Conservation (phyloP, 2,888 invertebrate species). For the Catotricha subobsoleta region DNA sequence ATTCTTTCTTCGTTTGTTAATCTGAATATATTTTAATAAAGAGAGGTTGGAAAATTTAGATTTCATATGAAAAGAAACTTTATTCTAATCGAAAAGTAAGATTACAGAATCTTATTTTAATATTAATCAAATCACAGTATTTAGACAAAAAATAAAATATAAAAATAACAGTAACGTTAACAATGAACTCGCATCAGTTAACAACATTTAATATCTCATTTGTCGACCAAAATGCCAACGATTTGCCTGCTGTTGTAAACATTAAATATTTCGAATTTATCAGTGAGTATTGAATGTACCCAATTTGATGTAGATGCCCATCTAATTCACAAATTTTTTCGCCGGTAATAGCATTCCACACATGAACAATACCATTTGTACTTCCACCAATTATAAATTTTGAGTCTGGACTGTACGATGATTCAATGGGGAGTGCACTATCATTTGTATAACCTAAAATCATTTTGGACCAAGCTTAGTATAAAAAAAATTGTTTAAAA, state of each 20-base stretch:
- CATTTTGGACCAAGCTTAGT: no score
- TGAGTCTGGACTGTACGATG: conserved; percentile 96
- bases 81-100: no score
- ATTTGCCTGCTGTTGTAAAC: conserved; percentile 96
- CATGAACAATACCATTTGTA: conserved; percentile 92
- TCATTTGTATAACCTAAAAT: conserved; percentile 68
- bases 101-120: no score
- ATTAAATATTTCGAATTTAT: conserved; percentile 99
- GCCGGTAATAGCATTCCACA: conserved; percentile 96
- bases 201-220: no score
- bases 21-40: no score
- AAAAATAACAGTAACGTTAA: no score
- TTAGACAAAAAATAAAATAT: no score
- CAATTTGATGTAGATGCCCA: conserved; percentile 89
- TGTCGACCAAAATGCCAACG: conserved; percentile 91
- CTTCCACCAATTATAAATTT: conserved; percentile 97
- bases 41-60: no score
- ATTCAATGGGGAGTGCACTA: conserved; percentile 89
- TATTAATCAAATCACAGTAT: no score
- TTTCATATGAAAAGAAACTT: no score
- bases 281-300: conserved; percentile 92
- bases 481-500: neutral
- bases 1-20: no score
- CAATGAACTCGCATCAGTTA: no score
- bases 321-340: conserved; percentile 76